Base-by-base conservation (phyloP, 2,797 vertebrate species). In the Etheostoma perlongum region DNA sequence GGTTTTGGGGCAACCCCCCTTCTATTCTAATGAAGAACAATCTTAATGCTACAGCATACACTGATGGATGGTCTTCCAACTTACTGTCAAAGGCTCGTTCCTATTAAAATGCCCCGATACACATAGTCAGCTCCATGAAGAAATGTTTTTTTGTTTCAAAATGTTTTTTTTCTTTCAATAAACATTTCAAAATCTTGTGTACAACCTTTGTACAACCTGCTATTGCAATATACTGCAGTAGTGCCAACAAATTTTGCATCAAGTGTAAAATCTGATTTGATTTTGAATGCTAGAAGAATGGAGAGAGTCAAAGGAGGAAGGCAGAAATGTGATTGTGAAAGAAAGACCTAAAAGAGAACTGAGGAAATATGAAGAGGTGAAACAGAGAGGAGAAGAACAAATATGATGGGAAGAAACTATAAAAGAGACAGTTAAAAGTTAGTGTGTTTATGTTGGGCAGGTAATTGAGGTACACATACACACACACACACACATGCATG, bases 401-500 rank as follows among this genome's bases (percentile, higher is more conserved):
- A 48, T 4, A 2, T 1, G 2, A 44, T 3, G 1, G 9, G 4
- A 33, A 30, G 12, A 57, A 53, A 58, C 15, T 42, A 1, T 4
- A 13, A 40, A 21, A 36, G n/a, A 2, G 10, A 21, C 3, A 47
- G 48, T 5, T 48, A 2, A 2, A 7, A 27, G 23, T 47, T 12
- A 14, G 19, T 61, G 48, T 66, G 69, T 74, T 36, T 36, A 2
- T 40, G 36, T 61, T 36, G 19, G 57, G 44, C 4, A 51, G 48
- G 61, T 44, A 65, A 76, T 65, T 27, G 16, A 55, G 61, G 18
- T 2, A 7, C 23, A 15, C 52, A 49, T n/a, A 18, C 52, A 40
- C 51, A 27, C 48, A 27, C 60, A 27, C 46, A 62, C 57, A 53
- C 36, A 3, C 72, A 40, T 51, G 21, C 8, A 47, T 27, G 47